A percentile compares a stretch with the other conserved stretches of the same genome.
These are phyloP conservation scores for Acholoe squamosa DNA, from an alignment of 2,888 invertebrate genomes.

Conservation along the genomic window DNA sequence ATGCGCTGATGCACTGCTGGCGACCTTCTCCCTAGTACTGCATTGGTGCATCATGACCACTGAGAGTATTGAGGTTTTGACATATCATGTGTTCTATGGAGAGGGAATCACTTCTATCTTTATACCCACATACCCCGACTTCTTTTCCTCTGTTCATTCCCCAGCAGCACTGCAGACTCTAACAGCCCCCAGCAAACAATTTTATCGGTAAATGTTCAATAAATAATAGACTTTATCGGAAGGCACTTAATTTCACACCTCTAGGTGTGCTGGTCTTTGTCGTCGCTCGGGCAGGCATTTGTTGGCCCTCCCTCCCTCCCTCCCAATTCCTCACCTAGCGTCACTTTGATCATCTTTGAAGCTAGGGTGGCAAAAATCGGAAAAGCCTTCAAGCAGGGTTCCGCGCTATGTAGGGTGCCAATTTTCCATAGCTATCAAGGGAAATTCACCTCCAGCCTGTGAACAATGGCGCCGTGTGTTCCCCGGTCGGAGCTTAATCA, in stretches of 20 bases:
- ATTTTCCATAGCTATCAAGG: conserved; percentile 47
- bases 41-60: too few relatives aligned
- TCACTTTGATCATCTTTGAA: conserved; percentile 57
- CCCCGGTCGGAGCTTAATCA: conserved; percentile 49
- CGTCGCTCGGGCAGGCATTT: conserved; percentile 54
- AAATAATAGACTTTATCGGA: conserved; percentile 58
- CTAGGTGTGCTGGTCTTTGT: not conserved
- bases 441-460: conserved; percentile 44
- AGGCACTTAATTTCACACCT: conserved; percentile 61
- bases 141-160: not conserved
- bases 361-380: not conserved
- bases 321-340: not conserved
- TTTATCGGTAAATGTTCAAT: conserved; percentile 61
- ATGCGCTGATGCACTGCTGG: too few relatives aligned
- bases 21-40: too few relatives aligned
- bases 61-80: too few relatives aligned
- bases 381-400: not conserved
- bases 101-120: too few relatives aligned
- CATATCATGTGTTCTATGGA: too few relatives aligned
- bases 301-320: not conserved
- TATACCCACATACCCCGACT: too few relatives aligned
- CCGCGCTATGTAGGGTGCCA: conserved; percentile 5
- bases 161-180: not conserved
- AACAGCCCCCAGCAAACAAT: not conserved
- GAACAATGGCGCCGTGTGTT: conserved; percentile 18